Conservation (phyloP, 1,140 invertebrate genomes). For the Rhizoglyphus robini region DNA sequence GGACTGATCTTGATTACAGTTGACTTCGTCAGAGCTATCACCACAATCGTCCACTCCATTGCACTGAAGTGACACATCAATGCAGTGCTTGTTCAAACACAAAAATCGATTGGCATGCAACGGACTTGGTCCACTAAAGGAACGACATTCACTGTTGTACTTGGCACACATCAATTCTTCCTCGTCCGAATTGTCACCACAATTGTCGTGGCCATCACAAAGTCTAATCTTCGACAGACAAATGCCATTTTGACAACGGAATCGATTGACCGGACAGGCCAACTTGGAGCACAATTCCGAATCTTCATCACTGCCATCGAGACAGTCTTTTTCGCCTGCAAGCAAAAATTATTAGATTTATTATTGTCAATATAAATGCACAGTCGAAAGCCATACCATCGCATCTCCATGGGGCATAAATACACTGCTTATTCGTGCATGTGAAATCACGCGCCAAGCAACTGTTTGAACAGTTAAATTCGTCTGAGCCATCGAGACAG, state of each 20-base stretch:
- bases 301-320: slow-evolving; percentile 46
- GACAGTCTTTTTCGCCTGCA: slow-evolving; percentile 84
- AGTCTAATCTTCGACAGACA: slow-evolving; percentile 36
- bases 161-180: slow-evolving; percentile 28
- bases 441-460: slow-evolving; percentile 39
- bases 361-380: not conserved
- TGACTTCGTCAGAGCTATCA: slow-evolving; percentile 42
- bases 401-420: slow-evolving; percentile 29
- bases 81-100: slow-evolving; percentile 54
- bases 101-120: slow-evolving; percentile 36
- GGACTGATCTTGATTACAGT: slow-evolving; percentile 37
- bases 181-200: slow-evolving; percentile 52
- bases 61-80: slow-evolving; percentile 47
- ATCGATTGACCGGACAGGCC: slow-evolving; percentile 29
- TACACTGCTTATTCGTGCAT: slow-evolving; percentile 42
- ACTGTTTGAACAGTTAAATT: slow-evolving; percentile 47
- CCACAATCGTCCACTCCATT: slow-evolving; percentile 54
- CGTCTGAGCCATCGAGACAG: slow-evolving; percentile 58
- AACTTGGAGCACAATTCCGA: slow-evolving; percentile 1
- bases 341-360: slow-evolving; percentile 2
- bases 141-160: slow-evolving; percentile 20
- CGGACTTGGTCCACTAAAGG: not conserved
- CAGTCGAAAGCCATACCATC: no score
- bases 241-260: slow-evolving; percentile 39
- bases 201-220: slow-evolving; percentile 54